A percentile compares a stretch with the other conserved stretches of the same genome.
Conservation (phyloP, 2,888 invertebrate genomes). For the Parascotia fuliginaria region DNA sequence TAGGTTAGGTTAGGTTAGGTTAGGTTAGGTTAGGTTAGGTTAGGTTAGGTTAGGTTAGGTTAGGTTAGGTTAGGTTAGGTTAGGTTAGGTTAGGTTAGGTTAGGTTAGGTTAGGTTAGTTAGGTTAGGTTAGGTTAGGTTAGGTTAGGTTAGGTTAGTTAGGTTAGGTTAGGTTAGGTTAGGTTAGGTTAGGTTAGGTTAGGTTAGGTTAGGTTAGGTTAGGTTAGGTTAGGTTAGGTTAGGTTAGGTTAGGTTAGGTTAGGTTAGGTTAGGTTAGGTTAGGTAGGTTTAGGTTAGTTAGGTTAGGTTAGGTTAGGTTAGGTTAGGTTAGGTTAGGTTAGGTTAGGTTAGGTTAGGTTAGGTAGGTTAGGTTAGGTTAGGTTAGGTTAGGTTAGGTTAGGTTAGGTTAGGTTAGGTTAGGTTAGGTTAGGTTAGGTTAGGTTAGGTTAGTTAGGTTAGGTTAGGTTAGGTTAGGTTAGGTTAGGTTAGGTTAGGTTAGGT, state of each 20-base stretch:
- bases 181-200: conserved; percentile 30
- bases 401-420: conserved; percentile 21
- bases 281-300: conserved; percentile 19
- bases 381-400: conserved; percentile 17
- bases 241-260: conserved; percentile 30
- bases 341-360: conserved; percentile 21
- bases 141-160: conserved; percentile 29
- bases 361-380: conserved; percentile 13
- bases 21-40: conserved; percentile 30
- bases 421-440: conserved; percentile 20
- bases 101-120: conserved; percentile 31
- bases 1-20: conserved; percentile 30
- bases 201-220: conserved; percentile 33
- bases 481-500: conserved; percentile 24
- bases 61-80: conserved; percentile 26
- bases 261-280: conserved; percentile 25
- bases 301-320: conserved; percentile 31
- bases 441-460: conserved; percentile 21
- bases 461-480: conserved; percentile 23
- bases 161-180: conserved; percentile 28
- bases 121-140: conserved; percentile 26
- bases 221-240: conserved; percentile 32
- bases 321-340: conserved; percentile 29
- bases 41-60: conserved; percentile 29
- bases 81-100: conserved; percentile 29